Percentiles rank a stretch among this genome's conserved stretches.
These are phyloP conservation scores for Watsonalla cultraria DNA, from an alignment of 2,888 invertebrate species.

Conservation along the genomic window DNA sequence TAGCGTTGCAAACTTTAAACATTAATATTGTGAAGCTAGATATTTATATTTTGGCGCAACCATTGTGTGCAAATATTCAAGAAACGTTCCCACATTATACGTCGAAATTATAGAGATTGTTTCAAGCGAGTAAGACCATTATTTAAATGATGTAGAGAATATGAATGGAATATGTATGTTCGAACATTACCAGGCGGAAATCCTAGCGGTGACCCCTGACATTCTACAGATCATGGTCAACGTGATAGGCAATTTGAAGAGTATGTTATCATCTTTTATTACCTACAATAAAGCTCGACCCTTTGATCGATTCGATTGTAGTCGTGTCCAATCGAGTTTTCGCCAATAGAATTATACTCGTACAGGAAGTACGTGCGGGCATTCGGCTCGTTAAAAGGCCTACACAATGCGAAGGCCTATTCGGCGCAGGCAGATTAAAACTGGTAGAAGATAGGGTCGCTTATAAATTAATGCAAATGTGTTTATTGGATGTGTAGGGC, in stretches of 20 bases:
- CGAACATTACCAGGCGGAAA: constrained; percentile 30
- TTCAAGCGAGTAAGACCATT: constrained; percentile 18
- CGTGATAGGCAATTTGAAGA: constrained; percentile 18
- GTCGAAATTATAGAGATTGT: constrained; percentile 31
- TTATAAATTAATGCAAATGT: constrained; percentile 26
- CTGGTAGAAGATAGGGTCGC: constrained; percentile 19
- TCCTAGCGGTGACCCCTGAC: constrained; percentile 53
- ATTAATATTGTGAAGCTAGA: neutral
- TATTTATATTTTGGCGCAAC: constrained; percentile 42
- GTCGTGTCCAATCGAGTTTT: constrained; percentile 22
- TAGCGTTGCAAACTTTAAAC: constrained; percentile 7
- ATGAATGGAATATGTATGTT: constrained; percentile 14
- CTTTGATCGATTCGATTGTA: neutral
- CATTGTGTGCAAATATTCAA: constrained; percentile 48
- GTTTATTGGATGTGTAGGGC: neutral
- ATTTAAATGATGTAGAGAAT: constrained; percentile 19
- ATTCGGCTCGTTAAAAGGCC: constrained; percentile 57
- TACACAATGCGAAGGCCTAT: constrained; percentile 39
- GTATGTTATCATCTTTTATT: constrained; percentile 18
- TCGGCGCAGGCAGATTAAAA: constrained; percentile 32
- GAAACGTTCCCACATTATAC: constrained; percentile 45
- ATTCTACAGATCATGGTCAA: constrained; percentile 53
- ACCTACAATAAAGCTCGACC: neutral
- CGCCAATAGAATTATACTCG: constrained; percentile 40
- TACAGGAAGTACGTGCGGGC: constrained; percentile 70